phyloP scores from a whole-genome alignment of 2,797 vertebrate genomes.

The Diceros bicornis region DNA sequence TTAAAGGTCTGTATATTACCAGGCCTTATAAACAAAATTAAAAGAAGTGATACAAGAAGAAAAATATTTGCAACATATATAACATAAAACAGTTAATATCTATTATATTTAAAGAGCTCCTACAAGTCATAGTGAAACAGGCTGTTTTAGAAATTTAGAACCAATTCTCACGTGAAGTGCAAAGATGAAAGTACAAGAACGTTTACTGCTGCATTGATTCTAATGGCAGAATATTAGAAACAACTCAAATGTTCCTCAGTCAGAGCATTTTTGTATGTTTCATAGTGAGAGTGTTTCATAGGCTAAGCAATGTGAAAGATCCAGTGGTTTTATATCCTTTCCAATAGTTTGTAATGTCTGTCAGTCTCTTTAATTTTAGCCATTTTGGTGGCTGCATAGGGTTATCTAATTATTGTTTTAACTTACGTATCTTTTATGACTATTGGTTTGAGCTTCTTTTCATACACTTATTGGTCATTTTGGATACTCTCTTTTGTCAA shows the following conservation, averaged over 20 bases:
- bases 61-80: neutral
- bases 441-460: neutral
- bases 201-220: neutral
- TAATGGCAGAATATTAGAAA: neutral
- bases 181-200: neutral
- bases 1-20: neutral
- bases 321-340: neutral
- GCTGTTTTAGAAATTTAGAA: neutral
- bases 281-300: neutral
- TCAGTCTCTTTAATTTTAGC: neutral
- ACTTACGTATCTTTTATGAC: neutral
- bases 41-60: neutral
- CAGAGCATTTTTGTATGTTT: neutral
- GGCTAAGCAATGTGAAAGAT: neutral
- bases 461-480: neutral
- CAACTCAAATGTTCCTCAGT: neutral
- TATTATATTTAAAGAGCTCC: neutral
- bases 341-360: neutral
- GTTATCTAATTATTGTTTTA: neutral
- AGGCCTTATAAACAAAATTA: neutral
- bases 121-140: neutral
- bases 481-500: neutral
- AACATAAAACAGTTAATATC: neutral
- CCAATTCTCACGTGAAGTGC: neutral
- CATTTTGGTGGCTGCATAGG: neutral